A percentile compares a stretch with the other conserved stretches of the same genome.
These are phyloP conservation scores for Dromas ardeola DNA, from an alignment of 2,113 vertebrate species.

Conservation along the genomic window DNA sequence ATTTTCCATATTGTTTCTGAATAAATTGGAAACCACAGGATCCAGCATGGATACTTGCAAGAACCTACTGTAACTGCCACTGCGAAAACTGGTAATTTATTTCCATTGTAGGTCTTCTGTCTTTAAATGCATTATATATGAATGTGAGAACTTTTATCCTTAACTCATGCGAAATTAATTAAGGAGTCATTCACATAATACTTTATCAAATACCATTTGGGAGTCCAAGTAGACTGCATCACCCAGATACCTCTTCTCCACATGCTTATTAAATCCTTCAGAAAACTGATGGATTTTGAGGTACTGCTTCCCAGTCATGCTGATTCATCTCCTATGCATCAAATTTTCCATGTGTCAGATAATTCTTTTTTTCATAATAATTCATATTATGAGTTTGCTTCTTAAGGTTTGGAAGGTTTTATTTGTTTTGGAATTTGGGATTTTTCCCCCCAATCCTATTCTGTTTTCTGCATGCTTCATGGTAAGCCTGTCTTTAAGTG, in stretches of 20 bases:
- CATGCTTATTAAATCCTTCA: background rate
- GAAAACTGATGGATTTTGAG: background rate
- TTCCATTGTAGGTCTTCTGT: background rate
- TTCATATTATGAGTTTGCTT: background rate
- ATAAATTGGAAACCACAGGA: background rate
- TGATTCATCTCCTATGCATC: background rate
- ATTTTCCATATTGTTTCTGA: background rate
- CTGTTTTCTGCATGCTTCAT: background rate
- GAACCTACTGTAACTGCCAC: background rate
- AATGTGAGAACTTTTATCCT: background rate
- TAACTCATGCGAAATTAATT: background rate
- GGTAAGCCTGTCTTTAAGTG: background rate
- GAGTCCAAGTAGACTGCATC: background rate
- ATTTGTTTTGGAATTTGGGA: background rate
- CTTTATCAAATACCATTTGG: background rate
- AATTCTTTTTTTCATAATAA: background rate
- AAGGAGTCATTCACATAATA: background rate
- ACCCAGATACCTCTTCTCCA: background rate
- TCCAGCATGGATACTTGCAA: background rate
- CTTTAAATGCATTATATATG: background rate
- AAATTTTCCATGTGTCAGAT: background rate
- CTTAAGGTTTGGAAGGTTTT: background rate
- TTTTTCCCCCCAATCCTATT: background rate
- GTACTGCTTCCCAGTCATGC: background rate
- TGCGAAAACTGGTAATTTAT: background rate